These are phyloP conservation scores for Aegypius monachus DNA, from an alignment of 2,113 vertebrate genomes.

Conservation along the genomic window DNA sequence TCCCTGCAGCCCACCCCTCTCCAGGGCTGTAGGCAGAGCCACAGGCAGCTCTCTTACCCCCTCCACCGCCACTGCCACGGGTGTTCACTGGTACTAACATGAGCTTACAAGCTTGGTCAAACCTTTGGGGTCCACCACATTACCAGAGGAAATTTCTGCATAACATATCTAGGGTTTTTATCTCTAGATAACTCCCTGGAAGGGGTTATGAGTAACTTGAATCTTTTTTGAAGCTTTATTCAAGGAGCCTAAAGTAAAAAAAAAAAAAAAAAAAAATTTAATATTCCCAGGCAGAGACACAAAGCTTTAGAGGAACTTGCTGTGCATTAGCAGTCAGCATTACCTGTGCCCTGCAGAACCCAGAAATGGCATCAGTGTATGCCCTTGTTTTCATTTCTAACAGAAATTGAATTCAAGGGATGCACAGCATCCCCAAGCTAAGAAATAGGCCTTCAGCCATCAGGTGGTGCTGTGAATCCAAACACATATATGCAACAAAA, in stretches of 20 bases:
- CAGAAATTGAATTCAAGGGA: not conserved
- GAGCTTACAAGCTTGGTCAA: not conserved
- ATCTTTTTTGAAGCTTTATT: not conserved
- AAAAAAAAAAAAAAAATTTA: not conserved
- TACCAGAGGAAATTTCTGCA: not conserved
- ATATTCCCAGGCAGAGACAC: not conserved
- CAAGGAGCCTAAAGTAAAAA: not conserved
- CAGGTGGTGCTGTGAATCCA: constrained; percentile 50
- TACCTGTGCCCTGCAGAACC: not conserved
- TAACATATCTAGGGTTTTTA: not conserved
- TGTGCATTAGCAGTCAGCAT: not conserved
- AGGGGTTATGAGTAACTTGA: not conserved
- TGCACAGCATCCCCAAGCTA: not conserved
- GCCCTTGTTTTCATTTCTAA: not conserved
- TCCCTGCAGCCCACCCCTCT: not conserved
- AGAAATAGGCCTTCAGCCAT: not conserved
- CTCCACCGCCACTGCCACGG: not conserved
- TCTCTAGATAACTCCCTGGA: not conserved
- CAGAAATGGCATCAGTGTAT: not conserved
- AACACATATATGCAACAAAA: not conserved
- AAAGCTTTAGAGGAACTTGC: not conserved
- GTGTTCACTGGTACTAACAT: not conserved
- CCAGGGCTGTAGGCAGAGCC: not conserved
- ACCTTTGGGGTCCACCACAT: not conserved
- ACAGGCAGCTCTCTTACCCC: not conserved